These are phyloP conservation scores for Hecatera dysodea DNA, from an alignment of 2,888 invertebrate species.

Conservation along the genomic window DNA sequence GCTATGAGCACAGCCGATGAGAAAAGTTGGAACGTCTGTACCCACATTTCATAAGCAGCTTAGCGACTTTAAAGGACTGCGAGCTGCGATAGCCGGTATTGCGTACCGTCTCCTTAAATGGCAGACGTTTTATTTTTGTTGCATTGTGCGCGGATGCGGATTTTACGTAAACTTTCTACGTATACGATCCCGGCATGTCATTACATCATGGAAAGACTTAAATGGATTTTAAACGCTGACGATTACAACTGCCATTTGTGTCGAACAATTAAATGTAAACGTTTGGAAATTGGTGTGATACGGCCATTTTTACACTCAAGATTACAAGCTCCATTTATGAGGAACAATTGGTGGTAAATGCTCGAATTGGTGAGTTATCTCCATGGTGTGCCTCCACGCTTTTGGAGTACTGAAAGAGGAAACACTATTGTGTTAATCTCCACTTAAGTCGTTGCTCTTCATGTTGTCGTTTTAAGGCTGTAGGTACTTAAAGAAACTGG, in stretches of 20 bases:
- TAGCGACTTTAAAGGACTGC: slow-evolving; percentile 85
- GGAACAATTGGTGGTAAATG: slow-evolving; percentile 54
- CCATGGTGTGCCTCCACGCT: slow-evolving; percentile 25
- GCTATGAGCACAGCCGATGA: slow-evolving; percentile 75
- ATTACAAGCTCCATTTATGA: slow-evolving; percentile 60
- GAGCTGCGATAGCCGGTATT: slow-evolving; percentile 79
- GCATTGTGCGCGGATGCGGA: slow-evolving; percentile 74
- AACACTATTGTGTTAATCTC: slow-evolving; percentile 26
- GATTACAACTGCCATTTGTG: slow-evolving; percentile 61
- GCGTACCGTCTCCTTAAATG: slow-evolving; percentile 81
- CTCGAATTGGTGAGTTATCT: slow-evolving; percentile 46
- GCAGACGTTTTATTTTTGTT: slow-evolving; percentile 83
- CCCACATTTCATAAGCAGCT: slow-evolving; percentile 86
- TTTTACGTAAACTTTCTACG: slow-evolving; percentile 81
- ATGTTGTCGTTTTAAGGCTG: background rate
- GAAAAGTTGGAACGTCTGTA: slow-evolving; percentile 79
- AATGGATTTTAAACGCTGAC: slow-evolving; percentile 64
- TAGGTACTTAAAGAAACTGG: slow-evolving; percentile 26
- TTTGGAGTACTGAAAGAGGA: slow-evolving; percentile 39
- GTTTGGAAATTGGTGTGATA: slow-evolving; percentile 62
- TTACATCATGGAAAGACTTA: slow-evolving; percentile 65
- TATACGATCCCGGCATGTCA: slow-evolving; percentile 65
- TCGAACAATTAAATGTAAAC: slow-evolving; percentile 64
- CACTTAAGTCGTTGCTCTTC: slow-evolving; percentile 13
- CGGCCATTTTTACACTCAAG: slow-evolving; percentile 58